A percentile compares a stretch with the other conserved stretches of the same genome.
These are phyloP conservation scores for Bombus superbus DNA, from an alignment of 1,140 invertebrate genomes.

Conservation along the genomic window DNA sequence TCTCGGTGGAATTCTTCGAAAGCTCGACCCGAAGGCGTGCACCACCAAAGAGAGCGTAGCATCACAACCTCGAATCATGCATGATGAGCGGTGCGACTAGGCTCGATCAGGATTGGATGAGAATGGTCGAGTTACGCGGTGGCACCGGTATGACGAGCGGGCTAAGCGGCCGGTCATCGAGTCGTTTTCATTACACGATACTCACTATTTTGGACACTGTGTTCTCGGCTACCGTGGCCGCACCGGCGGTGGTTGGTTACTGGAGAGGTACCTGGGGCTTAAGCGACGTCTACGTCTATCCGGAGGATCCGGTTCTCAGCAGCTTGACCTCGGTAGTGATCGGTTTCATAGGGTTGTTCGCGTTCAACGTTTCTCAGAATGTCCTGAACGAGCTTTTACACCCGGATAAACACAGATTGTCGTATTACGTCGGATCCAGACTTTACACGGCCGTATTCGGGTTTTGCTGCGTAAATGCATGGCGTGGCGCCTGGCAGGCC, in stretches of 20 bases:
- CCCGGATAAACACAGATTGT: slow-evolving; percentile 86
- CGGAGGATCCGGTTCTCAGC: slow-evolving; percentile 84
- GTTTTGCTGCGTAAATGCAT: slow-evolving; percentile 91
- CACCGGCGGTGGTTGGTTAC: slow-evolving; percentile 91
- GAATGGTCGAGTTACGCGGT: slow-evolving; percentile 76
- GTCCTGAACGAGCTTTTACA: slow-evolving; percentile 85
- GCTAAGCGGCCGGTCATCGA: slow-evolving; percentile 71
- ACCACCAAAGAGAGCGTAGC: slow-evolving; percentile 31
- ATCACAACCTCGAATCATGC: slow-evolving; percentile 59
- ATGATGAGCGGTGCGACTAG: slow-evolving; percentile 65
- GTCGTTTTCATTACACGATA: slow-evolving; percentile 83
- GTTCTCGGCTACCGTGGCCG: slow-evolving; percentile 88
- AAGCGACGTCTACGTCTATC: slow-evolving; percentile 88
- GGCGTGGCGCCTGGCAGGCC: slow-evolving; percentile 91
- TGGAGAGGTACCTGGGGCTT: slow-evolving; percentile 94
- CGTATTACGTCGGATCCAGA: slow-evolving; percentile 88
- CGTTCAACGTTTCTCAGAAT: slow-evolving; percentile 87
- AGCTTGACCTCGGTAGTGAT: slow-evolving; percentile 86
- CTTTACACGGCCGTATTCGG: slow-evolving; percentile 90
- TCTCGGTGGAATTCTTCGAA: slow-evolving; percentile 4
- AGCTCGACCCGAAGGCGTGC: slow-evolving; percentile 5
- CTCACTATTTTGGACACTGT: slow-evolving; percentile 88
- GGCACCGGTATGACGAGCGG: slow-evolving; percentile 74
- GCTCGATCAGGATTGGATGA: slow-evolving; percentile 70
- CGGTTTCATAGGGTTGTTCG: slow-evolving; percentile 87